A percentile compares a stretch with the other conserved stretches of the same genome.
phyloP scores from a whole-genome alignment of 2,888 invertebrate species.

The Prenolepis imparis region DNA sequence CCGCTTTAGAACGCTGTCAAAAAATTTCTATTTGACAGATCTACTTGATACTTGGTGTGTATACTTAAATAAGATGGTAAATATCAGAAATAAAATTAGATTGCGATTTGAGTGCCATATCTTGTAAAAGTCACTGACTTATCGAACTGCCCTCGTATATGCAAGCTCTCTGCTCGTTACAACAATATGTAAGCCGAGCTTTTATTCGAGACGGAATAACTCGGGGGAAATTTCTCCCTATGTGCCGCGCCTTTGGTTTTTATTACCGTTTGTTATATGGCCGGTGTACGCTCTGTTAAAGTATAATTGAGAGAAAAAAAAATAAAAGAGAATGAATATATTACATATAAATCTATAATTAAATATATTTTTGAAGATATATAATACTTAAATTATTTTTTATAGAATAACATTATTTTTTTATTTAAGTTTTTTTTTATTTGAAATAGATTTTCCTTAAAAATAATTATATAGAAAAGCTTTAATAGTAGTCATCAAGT shows the following conservation, averaged over 20 bases:
- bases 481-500: not conserved
- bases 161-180: conserved; percentile 45
- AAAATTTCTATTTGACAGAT: too few relatives aligned
- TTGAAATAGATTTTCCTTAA: not conserved
- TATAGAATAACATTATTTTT: not conserved
- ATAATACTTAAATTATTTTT: not conserved
- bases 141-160: too few relatives aligned
- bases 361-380: not conserved
- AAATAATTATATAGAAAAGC: not conserved
- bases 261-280: conserved; percentile 40
- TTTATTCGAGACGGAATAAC: conserved; percentile 52
- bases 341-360: conserved; percentile 10
- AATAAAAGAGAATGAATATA: not conserved
- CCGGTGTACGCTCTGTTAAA: conserved; percentile 32
- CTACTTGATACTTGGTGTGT: too few relatives aligned
- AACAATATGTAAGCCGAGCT: conserved; percentile 55
- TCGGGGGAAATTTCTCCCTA: conserved; percentile 51
- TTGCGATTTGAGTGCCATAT: too few relatives aligned
- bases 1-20: too few relatives aligned
- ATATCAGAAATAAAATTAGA: too few relatives aligned
- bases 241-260: conserved; percentile 37
- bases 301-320: conserved; percentile 2
- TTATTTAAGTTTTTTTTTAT: not conserved
- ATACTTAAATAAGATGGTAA: too few relatives aligned
- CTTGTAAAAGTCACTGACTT: too few relatives aligned